Base-by-base conservation (phyloP, 2,113 vertebrate species). In the Glaucidium brasilianum region DNA sequence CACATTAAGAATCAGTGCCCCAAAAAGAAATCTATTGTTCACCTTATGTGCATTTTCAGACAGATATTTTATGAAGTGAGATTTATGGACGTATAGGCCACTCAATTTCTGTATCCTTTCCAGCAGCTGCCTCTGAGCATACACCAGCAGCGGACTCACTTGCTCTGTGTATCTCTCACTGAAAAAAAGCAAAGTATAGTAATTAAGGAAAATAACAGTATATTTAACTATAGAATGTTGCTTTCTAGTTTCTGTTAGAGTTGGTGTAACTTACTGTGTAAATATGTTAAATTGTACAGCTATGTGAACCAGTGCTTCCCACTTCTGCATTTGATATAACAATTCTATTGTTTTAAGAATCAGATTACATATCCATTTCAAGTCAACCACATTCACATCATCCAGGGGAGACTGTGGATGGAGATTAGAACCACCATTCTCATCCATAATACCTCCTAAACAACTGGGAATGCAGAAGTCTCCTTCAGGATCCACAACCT, bases 161-260 rank as follows among this genome's bases (percentile, higher is more conserved):
- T 98, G 98, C 78, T 98, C 98, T 63, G 98, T 97, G 66, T 99
- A 99, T 53, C 98, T 98, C 95, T 99, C 99, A 92, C 99, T 99
- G 63, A 32, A 88, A 74, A 86, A 56, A 37, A 27, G 6, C 4
- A 26, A 69, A 95, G 53, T 56, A 43, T 35, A 39, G 43, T 7
- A 79, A 88, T 62, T 45, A 82, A 95, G 76, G 29, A 90, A 91
- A 81, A 49, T 20, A 86, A 76, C 1, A 0, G 11, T 56, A 49
- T 59, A 39, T 68, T 81, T 68, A 89, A 58, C 62, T 53, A 16
- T 4, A 76, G 8, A 37, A 63, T 12, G 1, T 22, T 58, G 19
- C 3, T 11, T 49, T 72, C 75, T 15, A 9, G 26, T 56, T 85
- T 68, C 59, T 22, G 37, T 67, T 87, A 62, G 19, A 85, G 15